Conservation (phyloP, 1,140 invertebrate genomes). For the Oscheius sp. region DNA sequence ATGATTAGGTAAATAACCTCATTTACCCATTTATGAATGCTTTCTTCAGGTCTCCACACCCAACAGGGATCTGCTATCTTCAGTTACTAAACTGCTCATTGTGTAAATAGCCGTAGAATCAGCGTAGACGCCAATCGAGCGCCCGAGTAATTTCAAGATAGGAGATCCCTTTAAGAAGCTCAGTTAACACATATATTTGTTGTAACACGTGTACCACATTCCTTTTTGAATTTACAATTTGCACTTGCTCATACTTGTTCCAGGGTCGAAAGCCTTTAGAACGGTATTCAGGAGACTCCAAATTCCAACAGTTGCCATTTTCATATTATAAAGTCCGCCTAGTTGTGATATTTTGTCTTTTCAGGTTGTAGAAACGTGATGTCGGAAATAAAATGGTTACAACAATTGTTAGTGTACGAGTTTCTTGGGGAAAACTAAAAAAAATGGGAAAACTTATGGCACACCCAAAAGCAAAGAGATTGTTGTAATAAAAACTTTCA, state of each 20-base stretch:
- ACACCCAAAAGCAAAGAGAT: neutral
- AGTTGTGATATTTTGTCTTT: neutral
- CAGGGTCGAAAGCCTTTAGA: too few species aligned
- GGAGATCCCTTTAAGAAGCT: constrained; percentile 8
- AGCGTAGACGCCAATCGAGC: neutral
- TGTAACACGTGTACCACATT: neutral
- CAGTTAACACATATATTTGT: constrained; percentile 7
- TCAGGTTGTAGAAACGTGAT: neutral
- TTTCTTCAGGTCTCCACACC: neutral
- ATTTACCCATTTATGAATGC: neutral
- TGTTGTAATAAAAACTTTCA: neutral
- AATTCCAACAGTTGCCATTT: neutral
- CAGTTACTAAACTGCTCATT: neutral
- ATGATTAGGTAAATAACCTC: constrained; percentile 62
- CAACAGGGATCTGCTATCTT: neutral
- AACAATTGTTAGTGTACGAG: neutral
- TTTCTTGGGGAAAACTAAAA: neutral
- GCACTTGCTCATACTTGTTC: neutral
- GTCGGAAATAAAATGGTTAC: neutral
- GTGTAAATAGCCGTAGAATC: neutral
- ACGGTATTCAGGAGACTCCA: neutral
- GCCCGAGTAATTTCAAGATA: neutral
- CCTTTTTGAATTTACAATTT: neutral
- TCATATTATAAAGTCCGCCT: too few species aligned
- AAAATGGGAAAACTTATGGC: neutral